Conservation (phyloP, 2,113 vertebrate genomes). For the Cyrtonyx montezumae region DNA sequence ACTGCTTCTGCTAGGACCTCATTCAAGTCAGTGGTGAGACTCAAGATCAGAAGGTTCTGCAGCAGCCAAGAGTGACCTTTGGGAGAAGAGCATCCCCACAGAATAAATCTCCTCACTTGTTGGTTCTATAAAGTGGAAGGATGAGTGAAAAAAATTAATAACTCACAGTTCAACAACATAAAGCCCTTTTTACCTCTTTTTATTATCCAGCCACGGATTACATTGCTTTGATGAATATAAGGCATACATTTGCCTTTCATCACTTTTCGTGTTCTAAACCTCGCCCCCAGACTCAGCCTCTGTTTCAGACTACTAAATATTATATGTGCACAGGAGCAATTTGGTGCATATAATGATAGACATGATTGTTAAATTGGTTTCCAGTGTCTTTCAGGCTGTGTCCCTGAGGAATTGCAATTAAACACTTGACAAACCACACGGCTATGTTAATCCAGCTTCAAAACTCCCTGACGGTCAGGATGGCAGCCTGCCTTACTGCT, state of each 20-base stretch:
- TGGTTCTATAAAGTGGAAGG: not conserved
- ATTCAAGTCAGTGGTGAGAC: not conserved
- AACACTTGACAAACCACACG: slow-evolving; percentile 64
- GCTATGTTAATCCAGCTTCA: slow-evolving; percentile 44
- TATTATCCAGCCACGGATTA: not conserved
- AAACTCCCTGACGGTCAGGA: slow-evolving; percentile 12
- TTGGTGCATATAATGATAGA: slow-evolving; percentile 34
- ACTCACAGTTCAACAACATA: not conserved
- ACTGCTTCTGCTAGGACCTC: not conserved
- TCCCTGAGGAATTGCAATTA: slow-evolving; percentile 60
- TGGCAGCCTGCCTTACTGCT: slow-evolving; percentile 25
- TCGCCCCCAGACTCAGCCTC: not conserved
- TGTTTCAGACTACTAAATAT: slow-evolving; percentile 30
- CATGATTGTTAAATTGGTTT: slow-evolving; percentile 49
- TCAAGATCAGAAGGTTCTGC: not conserved
- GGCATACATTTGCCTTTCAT: slow-evolving; percentile 50
- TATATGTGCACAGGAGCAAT: slow-evolving; percentile 23
- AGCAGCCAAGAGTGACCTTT: not conserved
- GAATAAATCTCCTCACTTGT: not conserved
- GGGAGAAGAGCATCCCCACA: not conserved
- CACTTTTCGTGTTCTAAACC: slow-evolving; percentile 1
- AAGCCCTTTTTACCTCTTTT: not conserved
- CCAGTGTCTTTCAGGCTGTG: slow-evolving; percentile 32
- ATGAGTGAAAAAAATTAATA: not conserved
- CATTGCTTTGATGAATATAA: slow-evolving; percentile 46